Conservation (phyloP, 37 sponge, comb jelly and placozoan genomes). For the Spongia lamella region DNA sequence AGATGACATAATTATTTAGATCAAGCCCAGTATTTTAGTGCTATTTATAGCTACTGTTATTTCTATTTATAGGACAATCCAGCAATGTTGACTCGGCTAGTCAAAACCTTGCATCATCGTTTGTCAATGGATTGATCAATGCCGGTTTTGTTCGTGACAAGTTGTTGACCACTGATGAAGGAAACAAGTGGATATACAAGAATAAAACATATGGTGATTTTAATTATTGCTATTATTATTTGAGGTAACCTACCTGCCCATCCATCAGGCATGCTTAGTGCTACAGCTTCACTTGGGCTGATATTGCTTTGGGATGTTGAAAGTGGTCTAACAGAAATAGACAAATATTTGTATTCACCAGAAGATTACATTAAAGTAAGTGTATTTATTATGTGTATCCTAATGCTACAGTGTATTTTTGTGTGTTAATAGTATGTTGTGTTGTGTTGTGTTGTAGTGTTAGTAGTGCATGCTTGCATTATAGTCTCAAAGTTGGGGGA, state of each 20-base stretch:
- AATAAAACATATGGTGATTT: conserved; percentile 72
- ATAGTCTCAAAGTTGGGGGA: no score
- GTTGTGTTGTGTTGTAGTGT: no score
- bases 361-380: conserved; percentile 92
- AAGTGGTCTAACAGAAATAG: conserved; percentile 93
- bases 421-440: no score
- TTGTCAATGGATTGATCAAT: conserved; percentile 98
- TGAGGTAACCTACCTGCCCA: not conserved
- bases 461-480: no score
- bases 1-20: not conserved
- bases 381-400: no score
- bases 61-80: not conserved
- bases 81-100: conserved; percentile 84
- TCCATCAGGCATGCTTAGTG: conserved; percentile 91
- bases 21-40: no score
- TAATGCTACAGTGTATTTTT: no score
- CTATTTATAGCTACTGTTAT: no score
- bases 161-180: conserved; percentile 71
- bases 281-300: conserved; percentile 96
- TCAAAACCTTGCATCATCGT: conserved; percentile 89
- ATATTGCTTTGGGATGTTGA: conserved; percentile 99
- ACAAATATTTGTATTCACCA: conserved; percentile 92
- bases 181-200: conserved; percentile 96
- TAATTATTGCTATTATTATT: not conserved
- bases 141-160: conserved; percentile 94